Evolutionary conservation across 1,140 invertebrate genomes (phyloP), one percentile per base, ranked within the genome.

Genomic region (Saccostrea glomerata): DNA sequence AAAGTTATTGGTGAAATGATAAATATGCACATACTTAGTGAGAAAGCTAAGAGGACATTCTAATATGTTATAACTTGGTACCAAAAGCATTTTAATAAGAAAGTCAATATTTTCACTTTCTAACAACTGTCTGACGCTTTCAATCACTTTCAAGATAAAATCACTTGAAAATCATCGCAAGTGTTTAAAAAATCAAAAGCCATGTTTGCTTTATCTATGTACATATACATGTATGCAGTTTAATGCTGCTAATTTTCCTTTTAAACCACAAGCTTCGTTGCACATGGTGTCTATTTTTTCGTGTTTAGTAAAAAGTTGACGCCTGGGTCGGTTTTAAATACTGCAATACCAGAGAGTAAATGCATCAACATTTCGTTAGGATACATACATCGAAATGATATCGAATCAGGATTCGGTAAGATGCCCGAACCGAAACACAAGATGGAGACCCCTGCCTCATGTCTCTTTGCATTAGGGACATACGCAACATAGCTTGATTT

Each of bases 61-160:
- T 63, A 63, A 63, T 47, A 63, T 63, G 58, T n/a, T 20, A n/a
- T 63, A 63, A 20, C 58, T 17, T 20, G 15, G n/a, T 63, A 17
- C 58, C n/a, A 6, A 63, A 63, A 36, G 15, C 70, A 77, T 13
- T 77, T 77, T 77, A 36, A 77, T 77, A 77, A 30, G 70, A 77
- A 77, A 30, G 70, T 77, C 70, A 77, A 77, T 77, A 77, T 77
- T 77, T 25, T 30, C 13, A 36, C 15, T 36, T 36, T 25, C 13
- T 11, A 30, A 36, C 9, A 77, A 77, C 70, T 77, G 70, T 77
- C 70, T 30, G 30, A 36, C 25, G 70, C 15, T 25, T 66, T 77
- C 25, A 77, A 77, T 77, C 70, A 77, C 30, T 77, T 23, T 77
- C 70, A 77, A 30, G 70, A 77, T 77, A 2, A 25, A 77, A 30